A percentile compares a stretch with the other conserved stretches of the same genome.
Conservation (phyloP, 1,140 invertebrate genomes). For the Drosophila sucinea region DNA sequence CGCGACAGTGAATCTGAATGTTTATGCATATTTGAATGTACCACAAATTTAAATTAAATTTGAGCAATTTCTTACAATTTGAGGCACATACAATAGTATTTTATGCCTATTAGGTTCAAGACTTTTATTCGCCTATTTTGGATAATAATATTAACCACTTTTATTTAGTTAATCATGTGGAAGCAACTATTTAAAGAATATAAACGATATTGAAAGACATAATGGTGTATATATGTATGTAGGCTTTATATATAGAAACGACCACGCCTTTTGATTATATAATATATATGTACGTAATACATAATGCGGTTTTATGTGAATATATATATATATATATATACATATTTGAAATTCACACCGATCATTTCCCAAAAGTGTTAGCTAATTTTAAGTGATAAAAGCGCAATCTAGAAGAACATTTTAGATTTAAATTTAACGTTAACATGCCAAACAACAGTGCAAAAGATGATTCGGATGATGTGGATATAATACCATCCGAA, state of each 20-base stretch:
- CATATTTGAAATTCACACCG: slow-evolving; percentile 36
- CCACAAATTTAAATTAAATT: neutral
- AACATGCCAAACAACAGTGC: slow-evolving; percentile 76
- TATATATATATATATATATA: slow-evolving; percentile 9
- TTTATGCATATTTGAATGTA: slow-evolving; percentile 28
- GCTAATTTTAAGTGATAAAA: slow-evolving; percentile 68
- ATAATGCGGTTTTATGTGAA: slow-evolving; percentile 22
- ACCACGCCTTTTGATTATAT: slow-evolving; percentile 58
- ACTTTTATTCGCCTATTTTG: neutral
- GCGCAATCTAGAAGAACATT: slow-evolving; percentile 55
- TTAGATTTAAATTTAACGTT: slow-evolving; percentile 54
- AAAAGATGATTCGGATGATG: slow-evolving; percentile 71
- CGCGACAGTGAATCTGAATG: slow-evolving; percentile 39
- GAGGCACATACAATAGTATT: neutral
- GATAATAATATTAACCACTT: neutral
- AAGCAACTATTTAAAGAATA: neutral
- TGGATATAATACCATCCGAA: slow-evolving; percentile 73
- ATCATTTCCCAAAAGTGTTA: slow-evolving; percentile 54
- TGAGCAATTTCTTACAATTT: neutral
- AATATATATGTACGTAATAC: slow-evolving; percentile 41
- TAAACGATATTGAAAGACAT: neutral
- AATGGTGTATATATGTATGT: neutral
- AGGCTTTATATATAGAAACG: slow-evolving; percentile 14
- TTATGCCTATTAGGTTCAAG: too few relatives aligned
- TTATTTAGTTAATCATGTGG: neutral